These are phyloP conservation scores for Drosophila monieri DNA, from an alignment of 2,888 invertebrate species.

Conservation along the genomic window DNA sequence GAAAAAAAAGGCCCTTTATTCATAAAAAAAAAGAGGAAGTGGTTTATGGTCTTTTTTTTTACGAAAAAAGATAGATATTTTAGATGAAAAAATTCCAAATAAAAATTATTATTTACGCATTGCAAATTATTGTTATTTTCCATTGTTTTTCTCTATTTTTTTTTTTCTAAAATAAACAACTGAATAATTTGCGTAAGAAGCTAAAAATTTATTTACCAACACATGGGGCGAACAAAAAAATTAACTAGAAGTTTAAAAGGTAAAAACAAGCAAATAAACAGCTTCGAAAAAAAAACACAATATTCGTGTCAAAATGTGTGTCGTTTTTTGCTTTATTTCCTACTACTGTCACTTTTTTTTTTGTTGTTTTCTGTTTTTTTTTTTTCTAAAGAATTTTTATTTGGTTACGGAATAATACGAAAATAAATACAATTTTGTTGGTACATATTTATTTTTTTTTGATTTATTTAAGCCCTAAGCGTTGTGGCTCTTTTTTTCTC, in stretches of 20 bases:
- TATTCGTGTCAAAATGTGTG: slow-evolving; percentile 36
- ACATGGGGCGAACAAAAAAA: slow-evolving; percentile 4
- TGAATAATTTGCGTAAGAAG: slow-evolving; percentile 30
- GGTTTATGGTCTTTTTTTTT: slow-evolving; percentile 1
- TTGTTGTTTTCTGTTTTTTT: slow-evolving; percentile 7
- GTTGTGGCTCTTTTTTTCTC: not conserved
- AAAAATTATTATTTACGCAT: slow-evolving; percentile 24
- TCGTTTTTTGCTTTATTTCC: slow-evolving; percentile 19
- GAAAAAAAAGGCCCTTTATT: slow-evolving; percentile 21
- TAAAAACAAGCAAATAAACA: slow-evolving; percentile 32
- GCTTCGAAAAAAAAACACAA: slow-evolving; percentile 21
- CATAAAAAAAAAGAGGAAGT: slow-evolving; percentile 4
- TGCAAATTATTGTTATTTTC: slow-evolving; percentile 18
- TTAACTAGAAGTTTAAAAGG: slow-evolving; percentile 8
- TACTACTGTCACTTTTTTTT: slow-evolving; percentile 7
- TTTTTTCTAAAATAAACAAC: slow-evolving; percentile 18
- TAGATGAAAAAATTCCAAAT: not conserved
- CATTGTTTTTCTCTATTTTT: not conserved
- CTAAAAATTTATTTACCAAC: slow-evolving; percentile 10
- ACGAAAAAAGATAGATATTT: not conserved
- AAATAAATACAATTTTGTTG: slow-evolving; percentile 27
- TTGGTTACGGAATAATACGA: slow-evolving; percentile 30
- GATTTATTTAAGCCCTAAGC: not conserved
- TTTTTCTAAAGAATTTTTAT: slow-evolving; percentile 27
- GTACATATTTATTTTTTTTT: not conserved